These are phyloP conservation scores for Peromyscus leucopus DNA, from an alignment of 2,113 vertebrate genomes.

Conservation along the genomic window DNA sequence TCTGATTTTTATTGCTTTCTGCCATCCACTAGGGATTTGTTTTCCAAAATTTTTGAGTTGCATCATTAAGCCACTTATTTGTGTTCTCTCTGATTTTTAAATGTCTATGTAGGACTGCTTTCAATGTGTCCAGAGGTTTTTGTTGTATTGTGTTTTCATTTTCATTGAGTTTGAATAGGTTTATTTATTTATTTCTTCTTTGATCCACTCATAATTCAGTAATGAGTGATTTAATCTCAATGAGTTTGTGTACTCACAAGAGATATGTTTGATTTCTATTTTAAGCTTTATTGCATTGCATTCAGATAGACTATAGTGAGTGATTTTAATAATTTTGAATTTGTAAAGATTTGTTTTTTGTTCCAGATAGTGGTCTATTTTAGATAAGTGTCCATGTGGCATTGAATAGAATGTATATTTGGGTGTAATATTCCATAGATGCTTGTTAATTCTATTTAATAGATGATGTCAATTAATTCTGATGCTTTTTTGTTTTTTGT, in stretches of 20 bases:
- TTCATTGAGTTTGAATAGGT: neutral
- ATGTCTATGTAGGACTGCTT: neutral
- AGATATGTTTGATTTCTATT: neutral
- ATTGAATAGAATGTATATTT: neutral
- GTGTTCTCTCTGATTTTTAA: neutral
- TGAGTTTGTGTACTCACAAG: neutral
- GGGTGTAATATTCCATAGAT: neutral
- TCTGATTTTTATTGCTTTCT: neutral
- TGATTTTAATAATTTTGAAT: neutral
- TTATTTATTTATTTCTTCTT: neutral
- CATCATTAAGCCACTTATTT: neutral
- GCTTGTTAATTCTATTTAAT: neutral
- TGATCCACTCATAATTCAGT: neutral
- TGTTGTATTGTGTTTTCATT: neutral
- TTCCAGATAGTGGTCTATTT: neutral
- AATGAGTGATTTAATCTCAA: neutral
- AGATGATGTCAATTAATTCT: neutral
- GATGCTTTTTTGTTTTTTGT: neutral
- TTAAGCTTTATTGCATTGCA: neutral
- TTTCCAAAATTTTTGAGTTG: neutral
- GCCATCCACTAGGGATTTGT: neutral
- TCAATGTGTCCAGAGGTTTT: neutral
- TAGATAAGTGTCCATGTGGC: neutral
- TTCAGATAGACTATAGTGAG: neutral
- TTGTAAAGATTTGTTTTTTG: neutral